Percentiles rank a stretch among this genome's conserved stretches.
phyloP scores from a whole-genome alignment of 1,140 invertebrate species.

The Varroa destructor region DNA sequence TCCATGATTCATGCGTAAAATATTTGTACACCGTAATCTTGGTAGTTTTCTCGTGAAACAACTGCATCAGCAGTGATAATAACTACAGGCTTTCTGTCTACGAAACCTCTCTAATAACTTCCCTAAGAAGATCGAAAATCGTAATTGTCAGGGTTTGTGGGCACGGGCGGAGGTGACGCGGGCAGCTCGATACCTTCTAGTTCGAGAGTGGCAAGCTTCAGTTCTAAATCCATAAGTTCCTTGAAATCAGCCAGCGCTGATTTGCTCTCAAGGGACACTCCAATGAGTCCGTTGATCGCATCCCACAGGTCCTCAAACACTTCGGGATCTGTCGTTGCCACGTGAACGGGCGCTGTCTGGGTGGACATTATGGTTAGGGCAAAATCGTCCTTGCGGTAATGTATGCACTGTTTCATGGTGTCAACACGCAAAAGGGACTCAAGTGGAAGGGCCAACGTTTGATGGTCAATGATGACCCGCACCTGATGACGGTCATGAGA shows the following conservation, averaged over 20 bases:
- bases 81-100: not conserved
- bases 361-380: not conserved
- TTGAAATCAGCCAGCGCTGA: constrained; percentile 2
- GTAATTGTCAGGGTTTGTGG: not conserved
- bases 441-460: constrained; percentile 6
- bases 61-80: no score
- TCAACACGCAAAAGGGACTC: not conserved
- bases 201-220: constrained; percentile 26
- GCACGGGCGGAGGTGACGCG: not conserved
- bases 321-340: not conserved
- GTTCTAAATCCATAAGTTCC: constrained; percentile 6
- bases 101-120: not conserved
- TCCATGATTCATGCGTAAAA: no score
- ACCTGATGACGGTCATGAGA: constrained; percentile 15
- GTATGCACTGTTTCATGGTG: constrained; percentile 12
- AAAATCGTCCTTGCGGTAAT: constrained; percentile 20
- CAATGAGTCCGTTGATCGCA: constrained; percentile 5
- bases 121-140: constrained; percentile 2
- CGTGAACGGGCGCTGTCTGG: not conserved
- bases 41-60: no score
- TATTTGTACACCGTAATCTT: no score
- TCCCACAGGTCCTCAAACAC: constrained; percentile 16
- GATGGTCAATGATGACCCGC: constrained; percentile 20
- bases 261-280: not conserved
- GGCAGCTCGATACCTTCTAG: constrained; percentile 19